Evolutionary conservation across 35 echinoderm and acorn worm genomes (phyloP).

Genomic region (Patiria miniata): DNA sequence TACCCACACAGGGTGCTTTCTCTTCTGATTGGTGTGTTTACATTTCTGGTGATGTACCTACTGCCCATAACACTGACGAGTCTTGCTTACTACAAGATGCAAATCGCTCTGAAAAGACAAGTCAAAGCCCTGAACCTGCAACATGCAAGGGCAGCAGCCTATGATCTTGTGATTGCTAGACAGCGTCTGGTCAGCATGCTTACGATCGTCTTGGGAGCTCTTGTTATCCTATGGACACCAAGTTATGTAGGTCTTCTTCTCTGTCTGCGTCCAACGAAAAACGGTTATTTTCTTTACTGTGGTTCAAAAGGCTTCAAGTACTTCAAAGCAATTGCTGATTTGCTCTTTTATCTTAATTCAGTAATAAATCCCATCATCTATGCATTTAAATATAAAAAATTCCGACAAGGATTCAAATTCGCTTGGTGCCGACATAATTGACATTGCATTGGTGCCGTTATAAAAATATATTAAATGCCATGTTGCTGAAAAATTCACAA

Average conservation of each 20-base stretch:
- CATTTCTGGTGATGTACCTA: neutral
- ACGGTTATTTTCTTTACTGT: neutral
- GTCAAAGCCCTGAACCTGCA: too few species aligned
- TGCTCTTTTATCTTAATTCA: neutral
- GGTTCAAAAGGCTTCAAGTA: neutral
- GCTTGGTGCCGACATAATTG: neutral
- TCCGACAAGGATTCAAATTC: neutral
- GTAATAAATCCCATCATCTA: slow-evolving; percentile 3
- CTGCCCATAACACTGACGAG: neutral
- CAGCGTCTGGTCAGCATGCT: too few species aligned
- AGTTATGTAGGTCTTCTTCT: neutral
- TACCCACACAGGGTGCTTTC: neutral
- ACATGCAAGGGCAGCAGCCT: too few species aligned
- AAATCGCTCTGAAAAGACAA: too few species aligned
- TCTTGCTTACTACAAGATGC: too few species aligned
- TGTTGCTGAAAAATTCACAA: too few species aligned
- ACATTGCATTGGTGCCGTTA: too few species aligned
- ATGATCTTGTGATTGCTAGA: too few species aligned
- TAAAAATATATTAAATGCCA: too few species aligned
- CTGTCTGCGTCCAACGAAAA: neutral
- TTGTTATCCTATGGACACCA: neutral
- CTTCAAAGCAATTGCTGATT: neutral
- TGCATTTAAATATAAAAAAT: neutral
- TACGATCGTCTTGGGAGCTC: too few species aligned
- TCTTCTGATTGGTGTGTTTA: neutral